Conservation (phyloP, 1,140 invertebrate species). For the Zelostemma sp. region DNA sequence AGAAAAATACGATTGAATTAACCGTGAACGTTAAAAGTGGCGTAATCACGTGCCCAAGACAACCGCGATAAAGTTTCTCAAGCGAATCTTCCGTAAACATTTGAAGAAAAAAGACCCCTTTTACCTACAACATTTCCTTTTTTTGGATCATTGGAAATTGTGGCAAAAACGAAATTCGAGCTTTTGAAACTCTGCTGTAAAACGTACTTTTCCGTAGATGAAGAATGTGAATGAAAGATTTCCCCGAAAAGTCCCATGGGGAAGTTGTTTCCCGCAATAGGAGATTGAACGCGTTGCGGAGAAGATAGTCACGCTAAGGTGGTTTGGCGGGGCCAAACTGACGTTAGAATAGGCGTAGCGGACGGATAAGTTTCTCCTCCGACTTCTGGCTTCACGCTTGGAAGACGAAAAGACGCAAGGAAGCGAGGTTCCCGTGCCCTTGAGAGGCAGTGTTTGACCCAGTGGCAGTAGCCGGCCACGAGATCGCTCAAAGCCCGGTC, state of each 20-base stretch:
- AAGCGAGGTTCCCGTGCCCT: slow-evolving; percentile 58
- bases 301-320: slow-evolving; percentile 45
- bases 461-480: slow-evolving; percentile 60
- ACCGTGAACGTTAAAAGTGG: not conserved
- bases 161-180: too few species aligned
- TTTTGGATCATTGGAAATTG: too few species aligned
- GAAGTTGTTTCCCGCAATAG: too few species aligned
- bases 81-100: too few species aligned
- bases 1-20: slow-evolving; percentile 7
- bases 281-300: slow-evolving; percentile 32
- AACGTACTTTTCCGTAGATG: too few species aligned
- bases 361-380: slow-evolving; percentile 43
- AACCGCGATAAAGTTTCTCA: slow-evolving; percentile 2
- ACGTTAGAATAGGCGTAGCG: slow-evolving; percentile 35
- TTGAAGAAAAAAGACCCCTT: too few species aligned
- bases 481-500: slow-evolving; percentile 44
- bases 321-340: slow-evolving; percentile 38
- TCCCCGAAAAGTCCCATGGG: too few species aligned
- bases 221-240: too few species aligned
- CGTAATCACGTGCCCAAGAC: not conserved
- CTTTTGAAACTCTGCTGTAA: too few species aligned
- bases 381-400: slow-evolving; percentile 40
- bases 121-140: too few species aligned
- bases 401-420: slow-evolving; percentile 35
- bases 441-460: slow-evolving; percentile 64